These are phyloP conservation scores for Drosophila maculinotata DNA, from an alignment of 2,888 invertebrate species.

Conservation along the genomic window DNA sequence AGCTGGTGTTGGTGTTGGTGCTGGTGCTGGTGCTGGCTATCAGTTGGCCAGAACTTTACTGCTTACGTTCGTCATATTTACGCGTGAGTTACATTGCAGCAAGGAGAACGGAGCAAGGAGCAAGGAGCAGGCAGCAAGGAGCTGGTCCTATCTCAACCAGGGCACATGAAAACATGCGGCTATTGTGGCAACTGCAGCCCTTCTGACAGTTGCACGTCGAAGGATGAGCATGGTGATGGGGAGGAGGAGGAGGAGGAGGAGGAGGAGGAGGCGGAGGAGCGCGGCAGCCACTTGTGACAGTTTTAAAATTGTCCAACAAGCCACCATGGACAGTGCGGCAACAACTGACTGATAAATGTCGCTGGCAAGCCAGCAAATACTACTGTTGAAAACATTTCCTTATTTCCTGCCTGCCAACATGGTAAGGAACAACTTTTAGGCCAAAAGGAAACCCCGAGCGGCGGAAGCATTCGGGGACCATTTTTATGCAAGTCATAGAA, in stretches of 20 bases:
- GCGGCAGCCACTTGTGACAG: conserved; percentile 74
- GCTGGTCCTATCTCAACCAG: conserved; percentile 43
- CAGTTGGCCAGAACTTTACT: conserved; percentile 81
- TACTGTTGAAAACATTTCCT: conserved; percentile 78
- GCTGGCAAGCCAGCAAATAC: conserved; percentile 77
- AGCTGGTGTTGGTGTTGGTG: conserved; percentile 51
- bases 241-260: conserved; percentile 8
- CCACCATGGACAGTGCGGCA: conserved; percentile 61
- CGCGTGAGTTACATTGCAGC: conserved; percentile 62
- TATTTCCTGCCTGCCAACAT: conserved; percentile 69
- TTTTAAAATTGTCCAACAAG: conserved; percentile 80
- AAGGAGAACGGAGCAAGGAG: neutral
- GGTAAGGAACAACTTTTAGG: conserved; percentile 75
- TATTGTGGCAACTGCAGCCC: conserved; percentile 43
- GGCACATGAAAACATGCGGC: conserved; percentile 55
- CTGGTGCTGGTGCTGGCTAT: conserved; percentile 65
- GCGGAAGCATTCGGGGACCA: conserved; percentile 76
- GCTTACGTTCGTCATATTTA: conserved; percentile 81
- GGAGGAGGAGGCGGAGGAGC: conserved; percentile 3
- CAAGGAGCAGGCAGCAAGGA: neutral
- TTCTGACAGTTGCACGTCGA: conserved; percentile 34
- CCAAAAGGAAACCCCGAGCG: conserved; percentile 77
- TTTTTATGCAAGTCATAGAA: conserved; percentile 81
- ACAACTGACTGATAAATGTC: conserved; percentile 82
- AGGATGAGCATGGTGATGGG: too few relatives aligned